Conservation (phyloP, 2,113 vertebrate genomes). For the Cairina moschata region DNA sequence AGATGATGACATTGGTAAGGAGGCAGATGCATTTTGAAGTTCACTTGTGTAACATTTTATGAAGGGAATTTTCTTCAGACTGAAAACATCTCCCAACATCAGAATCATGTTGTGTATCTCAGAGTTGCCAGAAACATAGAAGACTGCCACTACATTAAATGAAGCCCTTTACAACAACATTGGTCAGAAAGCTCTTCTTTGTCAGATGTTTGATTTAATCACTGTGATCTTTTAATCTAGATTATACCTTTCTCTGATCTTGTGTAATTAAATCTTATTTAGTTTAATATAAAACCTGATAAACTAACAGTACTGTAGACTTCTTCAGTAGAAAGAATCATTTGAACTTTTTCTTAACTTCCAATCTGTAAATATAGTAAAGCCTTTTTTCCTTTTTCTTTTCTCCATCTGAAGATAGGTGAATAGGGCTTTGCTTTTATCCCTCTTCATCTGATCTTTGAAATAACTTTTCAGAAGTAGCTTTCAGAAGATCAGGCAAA, state of each 20-base stretch:
- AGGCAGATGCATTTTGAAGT: neutral
- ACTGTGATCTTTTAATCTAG: neutral
- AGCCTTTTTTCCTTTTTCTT: conserved; percentile 11
- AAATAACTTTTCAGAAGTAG: conserved; percentile 11
- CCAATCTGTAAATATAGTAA: neutral
- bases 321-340: neutral
- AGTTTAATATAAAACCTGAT: neutral
- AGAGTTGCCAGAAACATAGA: neutral
- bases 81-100: neutral
- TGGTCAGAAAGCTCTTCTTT: neutral
- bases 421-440: conserved; percentile 39
- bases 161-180: neutral
- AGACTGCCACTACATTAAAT: neutral
- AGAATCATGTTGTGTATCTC: neutral
- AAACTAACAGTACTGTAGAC: neutral
- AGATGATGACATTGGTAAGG: neutral
- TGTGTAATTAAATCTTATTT: neutral
- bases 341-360: neutral
- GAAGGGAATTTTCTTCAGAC: neutral
- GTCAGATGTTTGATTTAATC: neutral
- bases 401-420: neutral
- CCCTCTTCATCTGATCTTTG: neutral
- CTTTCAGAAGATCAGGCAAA: neutral
- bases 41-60: neutral
- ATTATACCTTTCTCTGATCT: neutral